Evolutionary conservation across 2,113 vertebrate species (phyloP), one percentile per base, ranked within the genome.

Genomic region (Sterna hirundo): DNA sequence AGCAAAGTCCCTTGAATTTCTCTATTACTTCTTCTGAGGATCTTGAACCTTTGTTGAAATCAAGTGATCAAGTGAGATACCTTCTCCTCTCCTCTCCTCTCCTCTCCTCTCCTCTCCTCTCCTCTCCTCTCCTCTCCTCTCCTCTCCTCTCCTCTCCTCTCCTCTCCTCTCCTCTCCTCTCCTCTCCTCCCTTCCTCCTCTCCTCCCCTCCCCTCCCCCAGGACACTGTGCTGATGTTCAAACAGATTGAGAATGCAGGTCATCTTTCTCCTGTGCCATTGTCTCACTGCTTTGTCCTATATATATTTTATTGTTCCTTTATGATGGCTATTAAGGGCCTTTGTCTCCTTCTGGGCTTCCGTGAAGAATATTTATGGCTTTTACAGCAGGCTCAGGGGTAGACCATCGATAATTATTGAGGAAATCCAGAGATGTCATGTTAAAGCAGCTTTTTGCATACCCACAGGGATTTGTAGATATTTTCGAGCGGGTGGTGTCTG

Each of bases 281-380:
- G 86, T 95, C 91, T 87, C 93, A 40, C 60, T 66, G 80, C 66
- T 94, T 96, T 95, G 86, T 97, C 92, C 93, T 90, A 25, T 91
- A 70, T 78, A 51, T 81, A 54, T 74, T 91, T 96, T 96, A 96
- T 91, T 92, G 65, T 93, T 96, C 75, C 81, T 97, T 96, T 93
- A 93, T 92, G 86, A 61, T 85, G 70, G 76, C 95, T 96, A 30
- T 92, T 95, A 97, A 94, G 58, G 86, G 91, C 80, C 82, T 95
- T 52, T 80, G 68, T 95, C 65, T 94, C 88, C 84, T 97, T 81
- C 83, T 90, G 91, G 75, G 82, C 93, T 96, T 95, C 95, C 7
- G 81, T 89, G 92, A 96, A 18, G 86, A 81, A 86, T 92, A 90
- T 96, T 95, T 97, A 95, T 83, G 92, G 76, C 82, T 86, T 96